Percentiles rank a stretch among this genome's conserved stretches.
Evolutionary conservation across 2,113 vertebrate genomes (phyloP).

Genomic region (Odontesthes bonariensis): DNA sequence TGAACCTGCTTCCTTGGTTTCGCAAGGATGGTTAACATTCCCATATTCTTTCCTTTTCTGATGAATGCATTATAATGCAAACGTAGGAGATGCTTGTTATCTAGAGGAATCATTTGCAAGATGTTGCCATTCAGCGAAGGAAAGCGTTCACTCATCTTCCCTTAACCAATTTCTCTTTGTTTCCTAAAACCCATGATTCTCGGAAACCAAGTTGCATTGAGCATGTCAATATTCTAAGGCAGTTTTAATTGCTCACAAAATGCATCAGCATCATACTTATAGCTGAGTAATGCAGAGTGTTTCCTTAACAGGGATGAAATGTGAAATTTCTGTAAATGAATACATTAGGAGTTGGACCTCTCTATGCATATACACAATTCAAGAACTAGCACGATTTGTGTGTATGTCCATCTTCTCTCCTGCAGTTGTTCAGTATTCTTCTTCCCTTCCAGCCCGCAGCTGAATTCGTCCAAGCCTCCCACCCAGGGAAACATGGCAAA

Average conservation of each 20-base stretch:
- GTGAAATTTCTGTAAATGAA: neutral
- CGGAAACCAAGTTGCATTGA: constrained; percentile 24
- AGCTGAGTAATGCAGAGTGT: neutral
- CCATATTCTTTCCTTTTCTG: constrained; percentile 16
- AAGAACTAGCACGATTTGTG: neutral
- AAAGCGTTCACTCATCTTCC: constrained; percentile 4
- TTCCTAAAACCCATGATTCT: constrained; percentile 34
- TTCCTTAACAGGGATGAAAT: neutral
- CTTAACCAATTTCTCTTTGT: constrained; percentile 40
- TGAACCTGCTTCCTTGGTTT: constrained; percentile 11
- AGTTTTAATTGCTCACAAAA: constrained; percentile 38
- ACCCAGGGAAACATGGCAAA: constrained; percentile 69
- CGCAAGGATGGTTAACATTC: neutral
- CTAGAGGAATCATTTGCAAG: constrained; percentile 10
- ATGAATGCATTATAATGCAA: constrained; percentile 27
- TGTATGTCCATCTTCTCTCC: neutral
- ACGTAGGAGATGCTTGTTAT: constrained; percentile 10
- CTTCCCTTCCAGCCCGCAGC: neutral
- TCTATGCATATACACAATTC: neutral
- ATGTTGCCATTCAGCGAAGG: neutral
- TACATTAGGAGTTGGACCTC: neutral
- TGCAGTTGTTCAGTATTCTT: neutral
- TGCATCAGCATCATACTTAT: constrained; percentile 8
- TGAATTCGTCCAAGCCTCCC: constrained; percentile 27
- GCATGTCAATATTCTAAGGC: constrained; percentile 41